Base-by-base conservation (phyloP, 2,797 vertebrate species). In the Galagoides demidoff region DNA sequence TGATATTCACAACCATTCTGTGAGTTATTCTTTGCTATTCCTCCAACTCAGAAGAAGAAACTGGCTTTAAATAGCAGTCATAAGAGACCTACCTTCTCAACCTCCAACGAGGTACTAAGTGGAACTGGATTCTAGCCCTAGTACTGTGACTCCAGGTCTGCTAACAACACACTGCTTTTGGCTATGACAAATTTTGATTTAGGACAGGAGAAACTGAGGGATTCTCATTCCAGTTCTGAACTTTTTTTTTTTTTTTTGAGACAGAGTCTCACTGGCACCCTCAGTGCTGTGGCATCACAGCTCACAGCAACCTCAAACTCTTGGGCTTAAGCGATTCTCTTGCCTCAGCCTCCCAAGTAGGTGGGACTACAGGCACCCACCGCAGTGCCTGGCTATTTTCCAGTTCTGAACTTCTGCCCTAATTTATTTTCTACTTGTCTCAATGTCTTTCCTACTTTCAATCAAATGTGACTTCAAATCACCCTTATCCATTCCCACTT, bases 141-240 rank as follows among this genome's bases (percentile, higher is more conserved):
- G 29, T n/a, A 31, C 76, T 59, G 9, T 9, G 83, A 55, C 31
- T 90, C 63, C 52, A 68, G 7, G 16, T 25, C 68, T 91, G 34
- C 92, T 89, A 57, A 91, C 55, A 9, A 20, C 37, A 27, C n/a
- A 45, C 7, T 49, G 45, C 43, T 73, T 89, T 73, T n/a, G 74
- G 49, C 84, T 31, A 6, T 17, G 14, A 55, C 8, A 66, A 45
- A 23, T 43, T 31, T 52, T 77, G 43, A 73, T 66, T 64, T 66
- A 84, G 17, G 25, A 49, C 3, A 85, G 39, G 9, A 43, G 27
- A 77, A 14, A 55, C 12, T 2, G 25, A n/a, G 19, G 34, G 43
- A 88, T n/a, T 61, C 31, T 92, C 22, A 14, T 85, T 49, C 92
- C 19, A 83, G 55, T 79, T 96, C 27, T 88, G 34, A 95, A 31